A percentile compares a stretch with the other conserved stretches of the same genome.
Evolutionary conservation across 2,888 invertebrate genomes (phyloP).

Genomic region (Ceramica pisi): DNA sequence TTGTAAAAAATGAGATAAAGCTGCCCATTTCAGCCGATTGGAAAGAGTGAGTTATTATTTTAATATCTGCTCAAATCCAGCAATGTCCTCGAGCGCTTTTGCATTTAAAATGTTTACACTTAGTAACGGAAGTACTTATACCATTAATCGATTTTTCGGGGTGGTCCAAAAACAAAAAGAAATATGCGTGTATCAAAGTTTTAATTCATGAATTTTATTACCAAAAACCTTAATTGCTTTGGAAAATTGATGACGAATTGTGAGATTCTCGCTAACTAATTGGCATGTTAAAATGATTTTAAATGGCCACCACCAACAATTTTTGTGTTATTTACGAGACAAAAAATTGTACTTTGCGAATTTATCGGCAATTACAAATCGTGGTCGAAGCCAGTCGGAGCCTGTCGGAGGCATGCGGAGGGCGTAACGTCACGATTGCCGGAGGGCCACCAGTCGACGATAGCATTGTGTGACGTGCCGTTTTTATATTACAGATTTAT

Average conservation of each 20-base stretch:
- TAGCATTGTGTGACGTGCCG: conserved; percentile 28
- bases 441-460: conserved; percentile 40
- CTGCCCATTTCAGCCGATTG: neutral
- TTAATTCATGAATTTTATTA: conserved; percentile 57
- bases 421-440: conserved; percentile 59
- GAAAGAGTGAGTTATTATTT: conserved; percentile 5
- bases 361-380: conserved; percentile 66
- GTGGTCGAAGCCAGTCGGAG: conserved; percentile 50
- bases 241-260: conserved; percentile 63
- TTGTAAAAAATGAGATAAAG: neutral
- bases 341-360: conserved; percentile 66
- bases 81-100: conserved; percentile 16
- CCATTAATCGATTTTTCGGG: conserved; percentile 24
- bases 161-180: conserved; percentile 45
- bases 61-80: conserved; percentile 4
- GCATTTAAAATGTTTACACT: conserved; percentile 13
- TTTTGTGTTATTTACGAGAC: conserved; percentile 67
- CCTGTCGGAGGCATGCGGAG: conserved; percentile 47
- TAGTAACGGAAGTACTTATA: conserved; percentile 15
- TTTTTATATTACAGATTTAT: conserved; percentile 25
- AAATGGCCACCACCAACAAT: conserved; percentile 63
- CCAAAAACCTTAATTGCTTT: conserved; percentile 62
- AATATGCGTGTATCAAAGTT: conserved; percentile 36
- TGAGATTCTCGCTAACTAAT: conserved; percentile 64
- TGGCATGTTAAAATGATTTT: conserved; percentile 67